Conservation (phyloP, 2,888 invertebrate species). For the Papilio protenor region DNA sequence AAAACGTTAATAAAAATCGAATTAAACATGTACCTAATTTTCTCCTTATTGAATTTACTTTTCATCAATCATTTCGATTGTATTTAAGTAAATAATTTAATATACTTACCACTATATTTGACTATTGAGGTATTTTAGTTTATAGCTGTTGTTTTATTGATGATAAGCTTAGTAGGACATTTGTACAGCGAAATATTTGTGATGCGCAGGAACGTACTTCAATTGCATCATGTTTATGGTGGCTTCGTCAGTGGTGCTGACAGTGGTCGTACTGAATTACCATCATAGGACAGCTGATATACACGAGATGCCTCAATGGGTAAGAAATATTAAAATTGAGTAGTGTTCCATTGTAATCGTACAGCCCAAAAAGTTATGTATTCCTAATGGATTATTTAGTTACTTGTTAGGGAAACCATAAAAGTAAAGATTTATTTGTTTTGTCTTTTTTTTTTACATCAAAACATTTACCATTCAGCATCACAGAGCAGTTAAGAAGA, state of each 20-base stretch:
- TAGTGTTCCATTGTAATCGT: background rate
- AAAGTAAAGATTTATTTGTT: no score
- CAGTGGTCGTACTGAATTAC: conserved; percentile 98
- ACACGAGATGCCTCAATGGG: conserved; percentile 98
- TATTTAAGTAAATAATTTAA: background rate
- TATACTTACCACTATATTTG: background rate
- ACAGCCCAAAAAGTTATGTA: no score
- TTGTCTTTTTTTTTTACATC: no score
- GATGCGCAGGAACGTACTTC: conserved; percentile 96
- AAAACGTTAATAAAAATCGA: conserved; percentile 20
- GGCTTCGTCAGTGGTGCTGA: conserved; percentile 98
- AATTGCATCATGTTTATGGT: conserved; percentile 99
- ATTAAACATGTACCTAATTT: conserved; percentile 61
- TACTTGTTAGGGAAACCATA: no score
- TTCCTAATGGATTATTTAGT: no score
- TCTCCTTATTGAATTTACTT: conserved; percentile 58
- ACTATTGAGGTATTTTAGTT: conserved; percentile 10
- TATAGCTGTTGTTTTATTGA: conserved; percentile 7
- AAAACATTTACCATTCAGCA: no score
- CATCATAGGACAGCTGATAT: conserved; percentile 98
- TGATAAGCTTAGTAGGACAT: background rate
- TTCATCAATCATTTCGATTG: conserved; percentile 30
- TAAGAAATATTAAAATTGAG: conserved; percentile 62
- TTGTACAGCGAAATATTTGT: conserved; percentile 48
- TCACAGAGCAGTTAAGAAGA: no score